Base-by-base conservation (phyloP, 2,797 vertebrate species). In the Gorsachius magnificus region DNA sequence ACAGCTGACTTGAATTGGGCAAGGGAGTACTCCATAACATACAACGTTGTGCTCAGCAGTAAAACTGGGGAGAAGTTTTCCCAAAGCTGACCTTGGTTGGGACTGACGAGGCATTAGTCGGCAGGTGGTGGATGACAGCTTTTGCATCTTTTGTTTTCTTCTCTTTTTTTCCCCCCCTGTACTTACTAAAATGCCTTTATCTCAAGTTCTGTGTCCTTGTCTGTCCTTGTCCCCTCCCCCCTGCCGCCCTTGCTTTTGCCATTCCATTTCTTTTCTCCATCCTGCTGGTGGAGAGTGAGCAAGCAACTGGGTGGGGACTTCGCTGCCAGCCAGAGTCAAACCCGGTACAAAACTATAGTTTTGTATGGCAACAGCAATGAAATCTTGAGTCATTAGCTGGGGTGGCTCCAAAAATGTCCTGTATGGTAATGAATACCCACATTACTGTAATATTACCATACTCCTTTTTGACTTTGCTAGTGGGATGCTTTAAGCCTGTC, bases 141-240 rank as follows among this genome's bases (percentile, higher is more conserved):
- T 92, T 66, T 79, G 35, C 13, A n/a, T 89, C 0, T 17, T 53
- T 66, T 35, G 3, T 63, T 56, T 61, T 58, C 17, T 28, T 45
- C 2, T 10, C 57, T 57, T 25, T 29, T 20, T 17, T 4, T 13
- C 5, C 3, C 3, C 3, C 10, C 7, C 10, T 10, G 5, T 36
- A 28, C 8, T 77, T 76, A 28, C 0, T 74, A 65, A 58, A 58
- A 45, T 74, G 14, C 12, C 41, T 41, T 41, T 16, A 15, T 41
- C 41, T 41, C 38, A 41, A 41, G 38, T 41, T 41, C 38, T 11
- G 38, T 38, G 38, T 38, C 38, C 10, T 38, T 38, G 38, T 11
- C 10, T 38, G 38, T 38, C 38, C 38, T 13, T 41, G 38, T 41
- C 12, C 38, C 38, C 38, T 41, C 12, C 38, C 38, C 12, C 38